Conservation (phyloP, 2,888 invertebrate species). For the Machimus atricapillus region DNA sequence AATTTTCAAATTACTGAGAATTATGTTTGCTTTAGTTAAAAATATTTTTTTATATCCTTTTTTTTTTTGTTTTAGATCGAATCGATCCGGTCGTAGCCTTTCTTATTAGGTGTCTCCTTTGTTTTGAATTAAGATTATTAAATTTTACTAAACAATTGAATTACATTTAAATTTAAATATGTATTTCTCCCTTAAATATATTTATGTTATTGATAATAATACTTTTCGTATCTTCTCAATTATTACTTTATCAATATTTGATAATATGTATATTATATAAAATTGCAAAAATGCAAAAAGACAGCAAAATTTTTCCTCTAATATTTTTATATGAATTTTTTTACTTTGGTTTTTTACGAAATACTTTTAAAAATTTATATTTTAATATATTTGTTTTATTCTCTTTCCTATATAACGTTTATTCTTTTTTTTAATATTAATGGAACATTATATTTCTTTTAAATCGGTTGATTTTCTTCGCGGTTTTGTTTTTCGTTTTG, state of each 20-base stretch:
- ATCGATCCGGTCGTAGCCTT: constrained; percentile 55
- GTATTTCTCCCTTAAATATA: constrained; percentile 19
- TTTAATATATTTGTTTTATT: constrained; percentile 50
- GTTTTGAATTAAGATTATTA: constrained; percentile 28
- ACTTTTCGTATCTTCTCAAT: constrained; percentile 46
- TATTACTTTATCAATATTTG: constrained; percentile 48
- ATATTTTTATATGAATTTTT: constrained; percentile 49
- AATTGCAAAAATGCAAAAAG: constrained; percentile 63
- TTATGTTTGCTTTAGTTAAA: constrained; percentile 35
- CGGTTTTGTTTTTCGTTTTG: constrained; percentile 47
- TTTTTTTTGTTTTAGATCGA: constrained; percentile 54
- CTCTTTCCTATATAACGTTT: constrained; percentile 17
- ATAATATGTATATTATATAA: constrained; percentile 54
- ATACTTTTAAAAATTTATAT: constrained; percentile 45
- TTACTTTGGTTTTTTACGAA: constrained; percentile 39
- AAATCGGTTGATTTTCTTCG: constrained; percentile 43
- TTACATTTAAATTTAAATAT: constrained; percentile 42
- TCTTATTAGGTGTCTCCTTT: constrained; percentile 7
- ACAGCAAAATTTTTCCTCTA: constrained; percentile 56
- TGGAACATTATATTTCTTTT: constrained; percentile 58
- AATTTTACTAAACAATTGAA: constrained; percentile 45
- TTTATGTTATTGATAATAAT: constrained; percentile 45
- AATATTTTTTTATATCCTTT: constrained; percentile 49
- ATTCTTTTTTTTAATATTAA: constrained; percentile 50
- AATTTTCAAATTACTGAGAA: constrained; percentile 19